phyloP scores from a whole-genome alignment of 1,140 invertebrate species.

The Mactra quadrangularis region DNA sequence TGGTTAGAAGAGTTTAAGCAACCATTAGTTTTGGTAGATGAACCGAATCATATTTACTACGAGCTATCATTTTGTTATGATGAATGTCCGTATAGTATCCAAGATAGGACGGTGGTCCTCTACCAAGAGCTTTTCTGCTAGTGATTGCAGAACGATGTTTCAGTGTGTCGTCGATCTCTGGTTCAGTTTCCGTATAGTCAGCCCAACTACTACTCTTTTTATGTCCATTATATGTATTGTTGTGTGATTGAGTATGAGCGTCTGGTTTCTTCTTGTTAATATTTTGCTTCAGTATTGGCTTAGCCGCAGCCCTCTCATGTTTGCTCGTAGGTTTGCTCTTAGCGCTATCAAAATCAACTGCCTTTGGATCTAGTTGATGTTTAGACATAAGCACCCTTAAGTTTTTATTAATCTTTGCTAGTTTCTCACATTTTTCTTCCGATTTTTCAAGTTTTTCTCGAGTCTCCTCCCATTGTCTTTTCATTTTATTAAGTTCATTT shows the following conservation, averaged over 20 bases:
- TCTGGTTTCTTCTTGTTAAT: constrained; percentile 22
- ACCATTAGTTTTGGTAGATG: constrained; percentile 51
- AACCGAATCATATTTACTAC: constrained; percentile 9
- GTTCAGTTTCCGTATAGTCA: constrained; percentile 38
- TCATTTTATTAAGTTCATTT: constrained; percentile 57
- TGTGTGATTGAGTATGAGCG: constrained; percentile 26
- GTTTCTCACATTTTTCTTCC: constrained; percentile 62
- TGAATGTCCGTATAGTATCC: constrained; percentile 64
- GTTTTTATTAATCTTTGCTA: constrained; percentile 64
- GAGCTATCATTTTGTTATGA: constrained; percentile 23
- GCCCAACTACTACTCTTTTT: constrained; percentile 45
- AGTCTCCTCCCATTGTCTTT: constrained; percentile 46
- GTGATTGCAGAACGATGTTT: constrained; percentile 26
- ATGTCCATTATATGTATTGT: constrained; percentile 5
- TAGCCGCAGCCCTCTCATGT: constrained; percentile 11
- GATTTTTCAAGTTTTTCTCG: constrained; percentile 47
- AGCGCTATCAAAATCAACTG: constrained; percentile 59
- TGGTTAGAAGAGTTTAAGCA: too few relatives aligned
- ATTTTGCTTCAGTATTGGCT: constrained; percentile 33
- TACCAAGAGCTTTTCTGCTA: constrained; percentile 42
- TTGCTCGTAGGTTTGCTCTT: constrained; percentile 26
- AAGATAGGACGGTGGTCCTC: constrained; percentile 55
- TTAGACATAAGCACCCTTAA: constrained; percentile 52
- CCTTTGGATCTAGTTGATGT: constrained; percentile 63
- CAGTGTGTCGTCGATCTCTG: constrained; percentile 23